Conservation (phyloP, 2,113 vertebrate species). For the Salvelinus namaycush region DNA sequence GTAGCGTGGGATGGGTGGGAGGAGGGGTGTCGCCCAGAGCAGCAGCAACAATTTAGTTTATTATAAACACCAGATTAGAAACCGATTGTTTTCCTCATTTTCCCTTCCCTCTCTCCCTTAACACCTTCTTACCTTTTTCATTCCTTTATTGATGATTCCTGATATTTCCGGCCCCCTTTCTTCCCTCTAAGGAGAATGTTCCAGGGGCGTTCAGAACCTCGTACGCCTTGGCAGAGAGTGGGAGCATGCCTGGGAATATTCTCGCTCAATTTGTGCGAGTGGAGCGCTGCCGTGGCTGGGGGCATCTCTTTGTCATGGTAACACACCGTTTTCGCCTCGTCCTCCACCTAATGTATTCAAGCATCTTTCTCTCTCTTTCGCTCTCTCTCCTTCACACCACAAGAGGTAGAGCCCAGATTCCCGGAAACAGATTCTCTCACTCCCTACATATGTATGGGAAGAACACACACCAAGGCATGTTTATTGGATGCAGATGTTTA, state of each 20-base stretch:
- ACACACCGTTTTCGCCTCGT: slow-evolving; percentile 68
- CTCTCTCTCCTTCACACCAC: slow-evolving; percentile 44
- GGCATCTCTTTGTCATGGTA: slow-evolving; percentile 72
- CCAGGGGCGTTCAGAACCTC: slow-evolving; percentile 5
- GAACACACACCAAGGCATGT: too few relatives aligned
- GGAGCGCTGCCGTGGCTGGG: slow-evolving; percentile 23
- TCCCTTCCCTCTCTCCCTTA: slow-evolving; percentile 7
- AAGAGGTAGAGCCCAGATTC: too few relatives aligned
- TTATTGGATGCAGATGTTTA: too few relatives aligned
- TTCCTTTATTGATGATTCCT: slow-evolving; percentile 25
- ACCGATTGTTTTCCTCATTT: not conserved
- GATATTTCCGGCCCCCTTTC: slow-evolving; percentile 34
- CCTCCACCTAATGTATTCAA: slow-evolving; percentile 50
- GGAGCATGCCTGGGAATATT: slow-evolving; percentile 70
- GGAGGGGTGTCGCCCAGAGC: slow-evolving; percentile 1
- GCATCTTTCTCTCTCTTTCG: slow-evolving; percentile 30
- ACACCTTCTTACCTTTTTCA: not conserved
- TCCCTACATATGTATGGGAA: too few relatives aligned
- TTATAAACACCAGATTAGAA: not conserved
- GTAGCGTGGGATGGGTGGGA: too few relatives aligned
- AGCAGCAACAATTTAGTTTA: not conserved
- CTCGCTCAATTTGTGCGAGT: slow-evolving; percentile 60
- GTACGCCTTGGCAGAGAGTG: slow-evolving; percentile 38
- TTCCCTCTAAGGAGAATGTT: slow-evolving; percentile 2
- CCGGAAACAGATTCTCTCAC: too few relatives aligned